Conservation (phyloP, 1,140 invertebrate species). For the Sweltsa coloradensis region DNA sequence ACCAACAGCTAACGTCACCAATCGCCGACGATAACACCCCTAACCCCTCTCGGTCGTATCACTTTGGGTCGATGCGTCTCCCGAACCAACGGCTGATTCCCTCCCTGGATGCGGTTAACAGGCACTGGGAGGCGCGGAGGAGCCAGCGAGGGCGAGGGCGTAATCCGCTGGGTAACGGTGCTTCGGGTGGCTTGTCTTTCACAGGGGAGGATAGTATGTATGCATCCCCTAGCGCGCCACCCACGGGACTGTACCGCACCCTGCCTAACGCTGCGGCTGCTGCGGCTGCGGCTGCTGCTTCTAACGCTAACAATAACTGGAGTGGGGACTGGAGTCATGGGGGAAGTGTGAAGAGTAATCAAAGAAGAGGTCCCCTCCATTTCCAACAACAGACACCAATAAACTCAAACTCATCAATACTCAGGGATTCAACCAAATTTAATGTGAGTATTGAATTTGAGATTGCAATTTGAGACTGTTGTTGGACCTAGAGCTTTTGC, state of each 20-base stretch:
- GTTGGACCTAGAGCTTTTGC: too few species aligned
- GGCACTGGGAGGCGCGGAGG: slow-evolving; percentile 5
- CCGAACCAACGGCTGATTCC: background rate
- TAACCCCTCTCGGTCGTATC: slow-evolving; percentile 4
- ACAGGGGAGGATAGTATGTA: too few species aligned
- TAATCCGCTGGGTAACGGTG: too few species aligned
- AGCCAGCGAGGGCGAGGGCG: too few species aligned
- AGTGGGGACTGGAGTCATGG: slow-evolving; percentile 6
- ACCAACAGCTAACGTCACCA: too few species aligned
- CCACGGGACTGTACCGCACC: slow-evolving; percentile 8
- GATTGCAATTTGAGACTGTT: too few species aligned
- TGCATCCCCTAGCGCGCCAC: too few species aligned
- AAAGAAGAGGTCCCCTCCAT: slow-evolving; percentile 8
- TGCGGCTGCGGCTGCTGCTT: too few species aligned
- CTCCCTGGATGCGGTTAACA: slow-evolving; percentile 1
- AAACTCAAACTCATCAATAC: slow-evolving; percentile 1
- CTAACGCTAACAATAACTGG: slow-evolving; percentile 11
- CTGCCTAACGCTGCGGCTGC: slow-evolving; percentile 4
- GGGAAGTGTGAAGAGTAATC: too few species aligned
- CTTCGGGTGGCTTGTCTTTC: too few species aligned
- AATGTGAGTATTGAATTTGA: slow-evolving; percentile 13
- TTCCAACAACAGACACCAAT: slow-evolving; percentile 4
- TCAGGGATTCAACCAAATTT: slow-evolving; percentile 8
- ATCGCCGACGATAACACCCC: background rate
- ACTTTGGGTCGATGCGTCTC: slow-evolving; percentile 6